Base-by-base conservation (phyloP, 2,797 vertebrate species). In the Phoeniculus purpureus region DNA sequence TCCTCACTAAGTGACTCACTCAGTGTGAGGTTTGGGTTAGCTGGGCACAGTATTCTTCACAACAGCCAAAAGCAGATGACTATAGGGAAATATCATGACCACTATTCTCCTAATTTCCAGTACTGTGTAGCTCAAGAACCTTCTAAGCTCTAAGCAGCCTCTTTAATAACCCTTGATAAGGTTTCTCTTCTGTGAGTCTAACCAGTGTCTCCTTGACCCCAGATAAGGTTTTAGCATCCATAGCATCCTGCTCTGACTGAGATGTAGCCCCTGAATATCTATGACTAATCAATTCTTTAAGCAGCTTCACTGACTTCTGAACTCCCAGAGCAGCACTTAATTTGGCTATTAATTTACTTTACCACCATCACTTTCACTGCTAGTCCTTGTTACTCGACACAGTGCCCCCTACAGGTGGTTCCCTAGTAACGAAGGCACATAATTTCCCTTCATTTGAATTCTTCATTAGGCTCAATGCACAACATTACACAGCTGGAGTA, bases 321-420 rank as follows among this genome's bases (percentile, higher is more conserved):
- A 91, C 50, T 85, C 52, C 56, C 82, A 76, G 12, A 81, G 64
- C 37, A 67, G 60, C 56, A 61, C 34, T 93, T 87, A 75, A 83
- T 93, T 90, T 68, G 54, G 66, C 59, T 81, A 84, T 85, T 85
- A 83, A 83, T 85, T 89, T 84, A 86, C 83, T 94, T 95, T 88
- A 84, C 52, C 50, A 55, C 43, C 27, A 65, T 43, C 27, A 40
- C 20, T 85, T 75, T 74, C 50, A 70, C 25, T 79, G 67, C 21
- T 27, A 73, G 25, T 32, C 56, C 77, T 73, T 43, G 90, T 82
- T 31, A 72, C 55, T 78, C 22, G 56, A 81, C 88, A 62, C 27
- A 50, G 17, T 25, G 34, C 34, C 47, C 20, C 40, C 23, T 74
- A 18, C 26, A 66, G 59, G 71, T 52, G 50, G 22, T 50, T 76